Conservation (phyloP, 2,797 vertebrate genomes). For the Carduelis carduelis region DNA sequence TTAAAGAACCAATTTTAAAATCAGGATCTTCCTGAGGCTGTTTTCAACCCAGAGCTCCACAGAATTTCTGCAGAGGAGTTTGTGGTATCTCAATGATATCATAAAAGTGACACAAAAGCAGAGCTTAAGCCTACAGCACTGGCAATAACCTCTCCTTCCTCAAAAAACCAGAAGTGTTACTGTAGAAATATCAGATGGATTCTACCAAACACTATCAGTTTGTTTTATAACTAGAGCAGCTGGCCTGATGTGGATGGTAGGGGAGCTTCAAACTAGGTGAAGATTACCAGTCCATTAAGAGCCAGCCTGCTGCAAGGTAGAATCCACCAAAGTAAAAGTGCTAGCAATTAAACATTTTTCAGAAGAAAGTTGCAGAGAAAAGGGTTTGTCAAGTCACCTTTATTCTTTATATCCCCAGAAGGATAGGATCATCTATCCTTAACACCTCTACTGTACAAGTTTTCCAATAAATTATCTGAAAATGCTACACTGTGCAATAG, state of each 20-base stretch:
- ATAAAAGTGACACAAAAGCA: neutral
- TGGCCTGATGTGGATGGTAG: neutral
- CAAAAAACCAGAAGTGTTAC: neutral
- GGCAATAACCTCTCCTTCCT: neutral
- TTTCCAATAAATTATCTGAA: conserved; percentile 39
- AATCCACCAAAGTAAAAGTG: conserved; percentile 36
- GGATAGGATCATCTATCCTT: neutral
- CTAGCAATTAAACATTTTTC: conserved; percentile 24
- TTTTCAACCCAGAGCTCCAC: neutral
- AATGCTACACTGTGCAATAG: conserved; percentile 16
- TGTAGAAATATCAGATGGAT: neutral
- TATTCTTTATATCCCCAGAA: neutral
- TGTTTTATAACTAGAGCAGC: neutral
- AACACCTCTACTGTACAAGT: neutral
- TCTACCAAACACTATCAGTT: neutral
- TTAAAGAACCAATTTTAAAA: neutral
- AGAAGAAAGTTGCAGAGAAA: neutral
- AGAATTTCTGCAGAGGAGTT: neutral
- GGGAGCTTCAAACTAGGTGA: neutral
- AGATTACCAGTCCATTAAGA: conserved; percentile 13
- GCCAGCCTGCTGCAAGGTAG: neutral
- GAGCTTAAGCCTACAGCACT: neutral
- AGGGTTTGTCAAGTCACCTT: neutral
- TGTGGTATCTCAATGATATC: neutral
- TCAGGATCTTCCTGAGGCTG: neutral